These are phyloP conservation scores for Cristatella mucedo DNA, from an alignment of 2,888 invertebrate genomes.

Conservation along the genomic window DNA sequence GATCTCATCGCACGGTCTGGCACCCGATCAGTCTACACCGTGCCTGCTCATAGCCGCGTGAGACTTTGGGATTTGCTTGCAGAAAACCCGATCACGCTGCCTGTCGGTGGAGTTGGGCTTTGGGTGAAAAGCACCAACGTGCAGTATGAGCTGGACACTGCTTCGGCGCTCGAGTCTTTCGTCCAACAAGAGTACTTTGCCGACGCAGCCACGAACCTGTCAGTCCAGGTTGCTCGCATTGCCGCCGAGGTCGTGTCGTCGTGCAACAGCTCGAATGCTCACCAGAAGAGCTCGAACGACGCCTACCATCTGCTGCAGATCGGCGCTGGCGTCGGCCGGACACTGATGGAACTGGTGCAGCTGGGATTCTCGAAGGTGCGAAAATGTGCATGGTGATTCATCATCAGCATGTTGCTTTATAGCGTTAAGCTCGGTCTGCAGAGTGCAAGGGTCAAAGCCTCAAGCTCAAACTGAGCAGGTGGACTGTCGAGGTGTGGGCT, in stretches of 20 bases:
- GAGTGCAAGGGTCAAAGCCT: too few species aligned
- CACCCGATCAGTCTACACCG: neutral
- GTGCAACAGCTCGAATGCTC: constrained; percentile 15
- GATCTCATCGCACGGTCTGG: constrained; percentile 17
- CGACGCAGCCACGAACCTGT: too few species aligned
- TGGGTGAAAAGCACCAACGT: constrained; percentile 18
- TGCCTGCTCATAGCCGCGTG: too few species aligned
- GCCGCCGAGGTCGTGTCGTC: constrained; percentile 18
- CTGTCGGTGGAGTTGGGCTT: constrained; percentile 12
- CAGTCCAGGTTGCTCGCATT: constrained; percentile 22
- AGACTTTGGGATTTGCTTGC: constrained; percentile 4
- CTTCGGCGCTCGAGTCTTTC: constrained; percentile 18
- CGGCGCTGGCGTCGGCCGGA: constrained; percentile 22
- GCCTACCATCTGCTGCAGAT: constrained; percentile 20
- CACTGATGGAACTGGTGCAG: constrained; percentile 19
- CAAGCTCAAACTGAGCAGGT: too few species aligned
- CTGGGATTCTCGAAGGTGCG: too few species aligned
- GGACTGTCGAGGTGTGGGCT: too few species aligned
- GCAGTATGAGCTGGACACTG: constrained; percentile 20
- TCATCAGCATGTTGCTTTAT: too few species aligned
- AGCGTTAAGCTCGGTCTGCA: too few species aligned
- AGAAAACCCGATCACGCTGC: constrained; percentile 15
- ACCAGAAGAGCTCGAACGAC: constrained; percentile 13
- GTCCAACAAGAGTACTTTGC: constrained; percentile 26
- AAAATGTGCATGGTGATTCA: too few species aligned